These are phyloP conservation scores for Drosophila subobscura DNA, from an alignment of 1,140 invertebrate species.

Conservation along the genomic window DNA sequence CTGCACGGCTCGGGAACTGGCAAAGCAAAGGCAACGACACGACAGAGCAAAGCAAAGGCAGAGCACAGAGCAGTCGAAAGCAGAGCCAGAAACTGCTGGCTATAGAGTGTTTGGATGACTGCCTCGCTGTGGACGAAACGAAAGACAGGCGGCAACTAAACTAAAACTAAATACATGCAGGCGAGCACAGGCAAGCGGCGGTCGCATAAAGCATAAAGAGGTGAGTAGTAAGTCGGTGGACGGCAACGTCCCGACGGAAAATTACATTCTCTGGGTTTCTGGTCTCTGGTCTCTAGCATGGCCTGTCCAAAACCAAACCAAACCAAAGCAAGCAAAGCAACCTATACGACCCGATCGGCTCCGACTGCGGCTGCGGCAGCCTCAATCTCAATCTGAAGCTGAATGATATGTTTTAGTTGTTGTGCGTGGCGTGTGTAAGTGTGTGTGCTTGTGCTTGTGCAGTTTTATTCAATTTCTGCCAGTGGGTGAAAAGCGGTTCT, in stretches of 20 bases:
- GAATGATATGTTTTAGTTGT: constrained; percentile 31
- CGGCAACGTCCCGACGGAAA: constrained; percentile 10
- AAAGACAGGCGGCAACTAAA: constrained; percentile 78
- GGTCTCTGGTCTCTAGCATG: constrained; percentile 10
- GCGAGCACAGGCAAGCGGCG: constrained; percentile 16
- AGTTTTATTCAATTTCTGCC: constrained; percentile 11
- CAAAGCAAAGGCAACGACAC: constrained; percentile 26
- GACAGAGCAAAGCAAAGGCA: constrained; percentile 8
- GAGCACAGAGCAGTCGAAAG: constrained; percentile 27
- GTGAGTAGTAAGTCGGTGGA: constrained; percentile 13
- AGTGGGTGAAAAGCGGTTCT: constrained; percentile 30
- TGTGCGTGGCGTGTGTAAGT: constrained; percentile 11
- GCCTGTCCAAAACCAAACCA: constrained; percentile 5
- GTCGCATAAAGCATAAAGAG: constrained; percentile 23
- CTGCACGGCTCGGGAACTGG: constrained; percentile 41
- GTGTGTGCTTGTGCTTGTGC: constrained; percentile 27
- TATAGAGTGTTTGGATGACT: constrained; percentile 75
- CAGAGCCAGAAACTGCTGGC: constrained; percentile 54
- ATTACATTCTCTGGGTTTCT: constrained; percentile 24
- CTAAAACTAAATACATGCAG: constrained; percentile 37
- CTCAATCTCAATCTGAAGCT: constrained; percentile 39
- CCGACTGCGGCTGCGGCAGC: constrained; percentile 1
- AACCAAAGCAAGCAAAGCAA: neutral
- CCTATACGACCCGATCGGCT: neutral
- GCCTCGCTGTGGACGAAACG: constrained; percentile 73